phyloP scores from a whole-genome alignment of 1,140 invertebrate genomes.

The Drosophila miranda region DNA sequence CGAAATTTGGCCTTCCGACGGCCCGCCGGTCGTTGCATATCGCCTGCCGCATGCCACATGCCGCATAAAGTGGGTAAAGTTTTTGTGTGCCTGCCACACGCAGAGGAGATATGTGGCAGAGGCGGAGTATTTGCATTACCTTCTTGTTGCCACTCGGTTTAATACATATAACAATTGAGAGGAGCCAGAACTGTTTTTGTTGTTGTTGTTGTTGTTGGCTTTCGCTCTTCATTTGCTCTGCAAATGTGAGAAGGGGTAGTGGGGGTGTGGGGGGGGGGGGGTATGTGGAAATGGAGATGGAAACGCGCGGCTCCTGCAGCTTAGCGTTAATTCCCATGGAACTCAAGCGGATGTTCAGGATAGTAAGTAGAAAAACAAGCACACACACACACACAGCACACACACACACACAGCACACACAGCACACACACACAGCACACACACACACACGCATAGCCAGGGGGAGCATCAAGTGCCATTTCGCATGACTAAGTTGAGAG shows the following conservation, averaged over 20 bases:
- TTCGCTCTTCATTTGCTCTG: constrained; percentile 37
- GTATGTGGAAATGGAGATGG: constrained; percentile 6
- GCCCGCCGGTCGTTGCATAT: constrained; percentile 25
- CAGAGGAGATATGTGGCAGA: constrained; percentile 7
- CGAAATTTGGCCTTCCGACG: neutral
- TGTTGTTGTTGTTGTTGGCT: constrained; percentile 3
- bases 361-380: constrained; percentile 23
- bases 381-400: constrained; percentile 22
- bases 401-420: constrained; percentile 10
- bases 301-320: constrained; percentile 51
- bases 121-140: constrained; percentile 50
- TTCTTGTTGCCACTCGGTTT: constrained; percentile 63
- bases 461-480: constrained; percentile 74
- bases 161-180: constrained; percentile 55
- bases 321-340: constrained; percentile 74
- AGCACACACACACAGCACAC: constrained; percentile 14
- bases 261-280: too few species aligned
- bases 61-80: constrained; percentile 29
- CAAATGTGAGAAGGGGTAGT: constrained; percentile 18
- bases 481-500: constrained; percentile 67
- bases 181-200: neutral
- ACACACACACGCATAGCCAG: constrained; percentile 27
- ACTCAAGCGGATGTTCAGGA: constrained; percentile 51
- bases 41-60: constrained; percentile 4
- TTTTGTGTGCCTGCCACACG: constrained; percentile 9